These are phyloP conservation scores for Sphenodon punctatus DNA, from an alignment of 2,797 vertebrate species.

Conservation along the genomic window DNA sequence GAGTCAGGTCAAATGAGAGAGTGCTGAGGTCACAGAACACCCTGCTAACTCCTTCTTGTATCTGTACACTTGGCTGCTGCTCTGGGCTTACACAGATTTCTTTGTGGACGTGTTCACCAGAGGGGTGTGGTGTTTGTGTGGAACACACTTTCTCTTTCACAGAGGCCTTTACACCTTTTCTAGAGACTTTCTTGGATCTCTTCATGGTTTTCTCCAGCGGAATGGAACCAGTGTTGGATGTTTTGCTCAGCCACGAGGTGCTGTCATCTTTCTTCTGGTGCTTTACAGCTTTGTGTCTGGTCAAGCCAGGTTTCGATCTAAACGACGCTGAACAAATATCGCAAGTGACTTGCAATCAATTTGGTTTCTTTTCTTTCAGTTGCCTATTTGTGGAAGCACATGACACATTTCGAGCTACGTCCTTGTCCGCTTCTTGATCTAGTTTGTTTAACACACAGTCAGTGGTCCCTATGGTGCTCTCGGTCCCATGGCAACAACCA, in stretches of 20 bases:
- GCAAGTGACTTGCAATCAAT: constrained; percentile 68
- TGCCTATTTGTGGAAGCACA: constrained; percentile 64
- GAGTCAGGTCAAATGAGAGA: constrained; percentile 5
- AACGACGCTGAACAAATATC: constrained; percentile 91
- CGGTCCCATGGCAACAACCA: not conserved
- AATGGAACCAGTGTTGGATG: not conserved
- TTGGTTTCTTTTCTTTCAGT: constrained; percentile 28
- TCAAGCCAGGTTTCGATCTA: constrained; percentile 89
- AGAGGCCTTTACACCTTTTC: not conserved
- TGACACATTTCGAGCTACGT: not conserved
- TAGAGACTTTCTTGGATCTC: constrained; percentile 27
- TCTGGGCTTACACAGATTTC: not conserved
- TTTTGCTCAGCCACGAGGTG: constrained; percentile 1
- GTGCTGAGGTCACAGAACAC: not conserved
- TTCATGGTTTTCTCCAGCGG: constrained; percentile 27
- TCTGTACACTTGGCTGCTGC: not conserved
- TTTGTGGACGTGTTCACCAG: rapidly evolving
- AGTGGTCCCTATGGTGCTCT: not conserved
- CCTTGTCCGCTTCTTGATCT: constrained; percentile 26
- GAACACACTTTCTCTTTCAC: not conserved
- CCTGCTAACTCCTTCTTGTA: constrained; percentile 30
- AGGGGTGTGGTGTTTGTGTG: rapidly evolving
- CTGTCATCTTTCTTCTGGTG: constrained; percentile 78
- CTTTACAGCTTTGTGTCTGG: constrained; percentile 93
- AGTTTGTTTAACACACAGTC: not conserved